Base-by-base conservation (phyloP, 2,113 vertebrate genomes). In the Oreotrochilus melanogaster region DNA sequence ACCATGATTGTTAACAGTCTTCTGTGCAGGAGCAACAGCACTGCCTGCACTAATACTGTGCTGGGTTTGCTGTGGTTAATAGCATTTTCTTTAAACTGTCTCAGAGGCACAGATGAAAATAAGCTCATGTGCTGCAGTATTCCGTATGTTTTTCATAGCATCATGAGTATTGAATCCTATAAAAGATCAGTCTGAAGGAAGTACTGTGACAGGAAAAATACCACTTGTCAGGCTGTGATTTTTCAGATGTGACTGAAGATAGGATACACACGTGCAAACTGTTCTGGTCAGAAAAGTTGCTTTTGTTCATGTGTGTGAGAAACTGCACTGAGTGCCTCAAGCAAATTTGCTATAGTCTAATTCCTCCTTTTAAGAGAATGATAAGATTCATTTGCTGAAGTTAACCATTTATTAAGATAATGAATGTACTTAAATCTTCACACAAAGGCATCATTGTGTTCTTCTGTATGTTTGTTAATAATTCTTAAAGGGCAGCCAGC, bases 321-420 rank as follows among this genome's bases (percentile, higher is more conserved):
- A 78, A 62, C 33, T 62, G 25, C 10, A 37, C 45, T 90, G 72
- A 84, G 42, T 74, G 39, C 23, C 19, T 83, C 60, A 56, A 95
- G 58, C 45, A 90, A 56, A 86, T 57, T 51, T 93, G 47, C 56
- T 81, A 1, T 80, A 91, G 82, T 78, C 75, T 84, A 48, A 86
- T 95, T 81, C 37, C 54, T 80, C 54, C 60, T 93, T 90, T 64
- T 81, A 57, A 96, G 73, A 42, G 70, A 90, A 74, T 72, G 60
- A 76, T 94, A 87, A 91, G 43, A 91, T 93, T 91, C 18, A 39
- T 78, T 97, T 75, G 78, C 79, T 94, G 73, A 92, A 45, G 92
- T 70, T 94, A 95, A 98, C 97, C 91, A 78, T 97, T 95, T 91
- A 47, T 88, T 70, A 91, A 93, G 86, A 97, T 92, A 95, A 90